phyloP scores from a whole-genome alignment of 2,113 vertebrate genomes.

The Monarcha castaneiventris region DNA sequence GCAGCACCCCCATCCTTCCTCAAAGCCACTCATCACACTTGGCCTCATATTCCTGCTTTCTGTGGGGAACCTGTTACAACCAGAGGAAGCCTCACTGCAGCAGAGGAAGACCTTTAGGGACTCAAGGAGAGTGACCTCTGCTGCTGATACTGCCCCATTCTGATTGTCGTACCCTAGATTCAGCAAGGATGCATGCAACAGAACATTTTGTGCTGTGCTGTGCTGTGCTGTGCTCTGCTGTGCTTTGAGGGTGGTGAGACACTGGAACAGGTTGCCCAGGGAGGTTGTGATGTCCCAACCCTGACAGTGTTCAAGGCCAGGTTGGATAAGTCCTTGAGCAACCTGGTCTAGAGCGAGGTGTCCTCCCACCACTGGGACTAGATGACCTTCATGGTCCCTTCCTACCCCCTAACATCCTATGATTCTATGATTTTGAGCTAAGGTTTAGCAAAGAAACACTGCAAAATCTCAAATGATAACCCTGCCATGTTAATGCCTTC shows the following conservation, averaged over 20 bases:
- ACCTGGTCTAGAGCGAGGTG: neutral
- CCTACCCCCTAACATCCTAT: too few species aligned
- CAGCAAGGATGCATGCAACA: neutral
- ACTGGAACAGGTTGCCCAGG: neutral
- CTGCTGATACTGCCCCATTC: neutral
- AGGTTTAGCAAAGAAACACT: neutral
- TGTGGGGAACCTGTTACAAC: neutral
- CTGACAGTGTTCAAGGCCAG: neutral
- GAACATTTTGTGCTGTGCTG: neutral
- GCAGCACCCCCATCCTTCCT: neutral
- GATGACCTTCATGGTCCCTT: neutral
- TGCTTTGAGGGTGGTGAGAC: neutral
- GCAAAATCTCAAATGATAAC: neutral
- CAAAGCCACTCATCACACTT: neutral
- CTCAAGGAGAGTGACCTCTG: neutral
- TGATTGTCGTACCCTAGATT: neutral
- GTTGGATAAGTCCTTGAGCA: neutral
- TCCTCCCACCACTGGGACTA: neutral
- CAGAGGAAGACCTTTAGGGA: neutral
- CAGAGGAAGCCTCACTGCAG: neutral
- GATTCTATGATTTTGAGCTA: neutral
- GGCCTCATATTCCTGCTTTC: neutral
- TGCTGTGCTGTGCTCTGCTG: neutral
- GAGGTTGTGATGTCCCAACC: neutral
- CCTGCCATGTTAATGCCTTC: neutral